Base-by-base conservation (phyloP, 2,797 vertebrate species). In the Darevskia mixta region DNA sequence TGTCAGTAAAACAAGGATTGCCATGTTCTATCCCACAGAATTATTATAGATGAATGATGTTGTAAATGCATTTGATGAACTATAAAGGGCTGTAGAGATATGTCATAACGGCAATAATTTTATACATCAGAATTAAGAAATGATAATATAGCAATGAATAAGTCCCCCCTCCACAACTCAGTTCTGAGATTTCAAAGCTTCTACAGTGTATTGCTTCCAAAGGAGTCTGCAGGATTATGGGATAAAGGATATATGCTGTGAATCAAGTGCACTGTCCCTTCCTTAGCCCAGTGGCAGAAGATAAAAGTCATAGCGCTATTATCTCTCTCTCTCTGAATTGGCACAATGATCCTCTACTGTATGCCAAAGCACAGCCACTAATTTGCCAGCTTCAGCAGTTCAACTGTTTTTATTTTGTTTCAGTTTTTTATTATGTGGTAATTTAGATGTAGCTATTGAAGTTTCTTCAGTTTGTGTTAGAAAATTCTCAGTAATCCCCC, bases 381-480 rank as follows among this genome's bases (percentile, higher is more conserved):
- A 86, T 92, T 91, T 79, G 92, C 88, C 41, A 20, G 61, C 79
- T 93, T 95, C 55, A 32, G 82, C 92, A 64, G 38, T 83, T 93
- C 77, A 79, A 89, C 87, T 90, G 83, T 83, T 95, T 91, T 93
- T 94, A 87, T 94, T 92, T 96, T 73, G 1, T 58, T 87, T 73
- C 20, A 45, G 29, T 32, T 66, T 27, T 95, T 85, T 90, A 94
- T 94, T 95, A 91, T 94, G 91, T 95, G 82, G 87, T 95, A 94
- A 96, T 96, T 95, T 95, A 95, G 94, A 95, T 95, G 93, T 89
- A 94, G 93, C 93, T 92, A 88, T 92, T 95, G 94, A 93, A 95
- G 93, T 91, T 94, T 96, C 93, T 96, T 95, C 93, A 93, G 93
- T 87, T 90, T 90, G 1, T 86, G 78, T 96, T 94, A 95, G 90